phyloP scores from a whole-genome alignment of 2,888 invertebrate species.

The Rosalia funebris region DNA sequence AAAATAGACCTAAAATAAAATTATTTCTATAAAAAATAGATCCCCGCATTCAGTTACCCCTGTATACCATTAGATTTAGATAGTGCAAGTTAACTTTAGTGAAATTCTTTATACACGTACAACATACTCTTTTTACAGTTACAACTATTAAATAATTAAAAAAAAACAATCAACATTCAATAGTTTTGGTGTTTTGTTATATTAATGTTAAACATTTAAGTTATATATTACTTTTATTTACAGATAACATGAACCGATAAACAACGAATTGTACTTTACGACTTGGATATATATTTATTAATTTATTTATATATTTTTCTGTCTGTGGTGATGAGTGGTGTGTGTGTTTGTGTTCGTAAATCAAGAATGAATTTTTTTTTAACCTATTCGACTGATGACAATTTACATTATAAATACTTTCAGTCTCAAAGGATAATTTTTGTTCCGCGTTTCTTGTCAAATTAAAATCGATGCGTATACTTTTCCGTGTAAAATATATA shows the following conservation, averaged over 20 bases:
- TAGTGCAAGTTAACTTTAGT: conserved; percentile 16
- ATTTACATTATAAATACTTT: neutral
- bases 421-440: conserved; percentile 27
- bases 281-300: neutral
- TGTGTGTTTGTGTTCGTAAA: neutral
- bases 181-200: conserved; percentile 25
- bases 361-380: neutral
- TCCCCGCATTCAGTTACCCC: too few species aligned
- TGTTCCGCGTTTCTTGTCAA: conserved; percentile 14
- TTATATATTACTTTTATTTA: conserved; percentile 19
- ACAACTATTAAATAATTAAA: conserved; percentile 11
- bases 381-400: neutral
- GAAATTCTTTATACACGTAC: conserved; percentile 12
- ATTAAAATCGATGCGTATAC: neutral
- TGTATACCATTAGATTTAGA: conserved; percentile 1
- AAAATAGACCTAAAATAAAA: too few species aligned
- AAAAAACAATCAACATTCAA: conserved; percentile 16
- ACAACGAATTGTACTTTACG: conserved; percentile 23
- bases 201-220: conserved; percentile 22
- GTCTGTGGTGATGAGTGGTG: conserved; percentile 3
- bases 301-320: neutral
- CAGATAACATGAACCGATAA: conserved; percentile 17
- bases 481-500: neutral
- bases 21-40: too few species aligned
- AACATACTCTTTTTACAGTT: conserved; percentile 10